Evolutionary conservation across 2,888 invertebrate genomes (phyloP).

Genomic region (Lottia scabra): DNA sequence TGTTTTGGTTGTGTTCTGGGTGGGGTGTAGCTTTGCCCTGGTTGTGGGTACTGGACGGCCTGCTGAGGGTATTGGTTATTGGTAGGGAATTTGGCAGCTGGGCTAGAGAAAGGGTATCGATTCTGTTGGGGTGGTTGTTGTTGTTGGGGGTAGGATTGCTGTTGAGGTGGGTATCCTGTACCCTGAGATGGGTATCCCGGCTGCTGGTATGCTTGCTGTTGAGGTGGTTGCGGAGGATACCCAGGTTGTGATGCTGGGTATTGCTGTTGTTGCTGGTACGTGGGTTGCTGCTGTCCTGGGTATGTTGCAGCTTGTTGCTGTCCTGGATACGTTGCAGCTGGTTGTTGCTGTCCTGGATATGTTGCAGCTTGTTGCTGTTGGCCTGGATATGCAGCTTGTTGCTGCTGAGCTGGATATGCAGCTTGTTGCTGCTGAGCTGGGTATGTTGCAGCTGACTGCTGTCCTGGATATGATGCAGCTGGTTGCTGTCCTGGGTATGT

Average conservation of each 20-base stretch:
- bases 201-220: neutral
- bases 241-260: neutral
- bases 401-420: neutral
- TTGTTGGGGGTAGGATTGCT: no score
- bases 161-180: neutral
- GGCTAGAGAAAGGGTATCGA: no score
- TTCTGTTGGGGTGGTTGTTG: no score
- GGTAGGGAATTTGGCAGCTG: no score
- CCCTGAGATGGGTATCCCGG: neutral
- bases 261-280: neutral
- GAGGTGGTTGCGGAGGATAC: neutral
- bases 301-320: neutral
- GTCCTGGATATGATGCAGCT: neutral
- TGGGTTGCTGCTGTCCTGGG: neutral
- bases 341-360: neutral
- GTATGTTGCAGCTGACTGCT: neutral
- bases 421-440: neutral
- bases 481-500: neutral
- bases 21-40: no score
- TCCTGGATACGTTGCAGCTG: neutral
- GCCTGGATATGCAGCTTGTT: neutral
- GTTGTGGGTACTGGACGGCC: no score
- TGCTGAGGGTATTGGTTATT: no score
- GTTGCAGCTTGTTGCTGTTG: neutral
- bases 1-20: no score